Evolutionary conservation across 2,113 vertebrate genomes (phyloP).

Genomic region (Polyodon spathula): DNA sequence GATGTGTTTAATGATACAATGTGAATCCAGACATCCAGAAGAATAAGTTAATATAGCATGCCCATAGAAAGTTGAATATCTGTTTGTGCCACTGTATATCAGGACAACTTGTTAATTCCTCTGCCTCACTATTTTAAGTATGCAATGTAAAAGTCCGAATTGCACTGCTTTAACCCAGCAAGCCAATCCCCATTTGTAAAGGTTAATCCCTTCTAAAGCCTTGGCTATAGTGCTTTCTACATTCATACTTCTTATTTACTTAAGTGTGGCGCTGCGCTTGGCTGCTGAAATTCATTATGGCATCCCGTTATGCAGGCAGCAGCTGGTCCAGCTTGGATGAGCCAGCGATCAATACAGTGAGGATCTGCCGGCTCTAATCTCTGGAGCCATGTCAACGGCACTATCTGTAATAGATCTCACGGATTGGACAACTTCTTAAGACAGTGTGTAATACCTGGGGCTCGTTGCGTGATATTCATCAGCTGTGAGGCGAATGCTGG

Average conservation of each 20-base stretch:
- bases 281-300: slow-evolving; percentile 55
- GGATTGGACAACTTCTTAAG: slow-evolving; percentile 58
- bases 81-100: too few relatives aligned
- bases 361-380: slow-evolving; percentile 62
- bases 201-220: slow-evolving; percentile 32
- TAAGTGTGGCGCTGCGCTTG: slow-evolving; percentile 30
- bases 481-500: slow-evolving; percentile 33
- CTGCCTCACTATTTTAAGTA: too few relatives aligned
- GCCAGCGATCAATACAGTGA: slow-evolving; percentile 59
- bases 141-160: too few relatives aligned
- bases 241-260: slow-evolving; percentile 22
- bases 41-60: too few relatives aligned
- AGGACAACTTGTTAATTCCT: too few relatives aligned
- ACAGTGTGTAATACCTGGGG: slow-evolving; percentile 37
- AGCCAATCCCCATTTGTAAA: slow-evolving; percentile 28
- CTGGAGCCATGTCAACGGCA: slow-evolving; percentile 51
- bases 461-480: slow-evolving; percentile 25
- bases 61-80: too few relatives aligned
- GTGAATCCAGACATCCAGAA: too few relatives aligned
- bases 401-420: slow-evolving; percentile 68
- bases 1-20: too few relatives aligned
- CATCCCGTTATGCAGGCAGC: slow-evolving; percentile 48
- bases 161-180: slow-evolving; percentile 13
- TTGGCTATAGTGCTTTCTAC: neutral
- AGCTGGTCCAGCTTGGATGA: slow-evolving; percentile 42